phyloP scores from a whole-genome alignment of 1,140 invertebrate genomes.

The Macrobrachium rosenbergii region DNA sequence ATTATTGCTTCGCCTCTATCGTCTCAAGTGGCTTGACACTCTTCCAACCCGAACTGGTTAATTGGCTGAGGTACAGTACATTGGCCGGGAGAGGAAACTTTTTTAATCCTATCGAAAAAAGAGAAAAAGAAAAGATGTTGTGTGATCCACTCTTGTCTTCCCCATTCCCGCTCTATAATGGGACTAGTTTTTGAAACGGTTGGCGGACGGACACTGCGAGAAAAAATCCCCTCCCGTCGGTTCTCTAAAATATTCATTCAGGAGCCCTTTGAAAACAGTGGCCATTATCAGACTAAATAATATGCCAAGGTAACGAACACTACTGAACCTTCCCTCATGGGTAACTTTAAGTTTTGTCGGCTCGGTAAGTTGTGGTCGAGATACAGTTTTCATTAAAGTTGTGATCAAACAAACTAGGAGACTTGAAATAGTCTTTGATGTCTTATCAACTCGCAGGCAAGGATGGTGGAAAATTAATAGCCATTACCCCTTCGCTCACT shows the following conservation, averaged over 20 bases:
- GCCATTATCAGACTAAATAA: constrained; percentile 21
- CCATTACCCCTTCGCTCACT: constrained; percentile 50
- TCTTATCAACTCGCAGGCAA: constrained; percentile 27
- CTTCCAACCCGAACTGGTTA: constrained; percentile 21
- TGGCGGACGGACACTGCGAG: background rate
- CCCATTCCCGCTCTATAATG: constrained; percentile 26
- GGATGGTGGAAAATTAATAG: constrained; percentile 58
- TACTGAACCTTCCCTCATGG: constrained; percentile 20
- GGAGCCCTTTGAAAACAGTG: background rate
- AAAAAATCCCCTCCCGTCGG: background rate
- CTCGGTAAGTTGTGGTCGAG: constrained; percentile 49
- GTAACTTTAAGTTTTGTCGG: constrained; percentile 47
- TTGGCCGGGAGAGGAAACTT: constrained; percentile 48
- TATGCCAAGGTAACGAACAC: constrained; percentile 52
- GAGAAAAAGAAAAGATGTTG: constrained; percentile 21
- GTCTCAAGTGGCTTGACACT: background rate
- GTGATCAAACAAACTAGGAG: constrained; percentile 59
- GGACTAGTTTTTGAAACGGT: constrained; percentile 12
- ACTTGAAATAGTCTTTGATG: constrained; percentile 60
- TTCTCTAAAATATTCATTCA: constrained; percentile 39
- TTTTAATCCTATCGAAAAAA: constrained; percentile 26
- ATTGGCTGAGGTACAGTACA: constrained; percentile 51
- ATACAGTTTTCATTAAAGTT: constrained; percentile 63
- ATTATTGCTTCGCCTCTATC: background rate
- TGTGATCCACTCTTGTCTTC: constrained; percentile 37